phyloP scores from a whole-genome alignment of 2,113 vertebrate genomes.

The Pachyramphus minor region DNA sequence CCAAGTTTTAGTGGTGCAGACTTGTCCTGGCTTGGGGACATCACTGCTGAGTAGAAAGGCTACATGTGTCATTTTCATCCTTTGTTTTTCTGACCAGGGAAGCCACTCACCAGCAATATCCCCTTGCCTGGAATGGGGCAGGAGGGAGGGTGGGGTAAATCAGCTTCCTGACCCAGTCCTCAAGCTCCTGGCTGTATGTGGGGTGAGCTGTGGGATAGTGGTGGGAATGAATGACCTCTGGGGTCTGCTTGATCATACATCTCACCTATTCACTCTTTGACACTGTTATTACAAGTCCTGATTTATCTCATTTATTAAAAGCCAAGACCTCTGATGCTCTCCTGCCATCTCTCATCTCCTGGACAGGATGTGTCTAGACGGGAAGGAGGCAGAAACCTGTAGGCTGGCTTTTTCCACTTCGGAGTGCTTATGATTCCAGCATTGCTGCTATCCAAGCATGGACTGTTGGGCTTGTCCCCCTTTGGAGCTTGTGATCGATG shows the following conservation, averaged over 20 bases:
- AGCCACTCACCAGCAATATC: fast-evolving
- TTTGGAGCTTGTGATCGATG: neutral
- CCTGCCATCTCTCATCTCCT: neutral
- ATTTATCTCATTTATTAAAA: neutral
- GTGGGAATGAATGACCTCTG: neutral
- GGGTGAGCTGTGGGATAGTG: neutral
- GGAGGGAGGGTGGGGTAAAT: neutral
- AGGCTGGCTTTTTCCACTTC: neutral
- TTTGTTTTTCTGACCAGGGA: neutral
- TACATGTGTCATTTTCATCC: neutral
- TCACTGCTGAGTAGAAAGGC: neutral
- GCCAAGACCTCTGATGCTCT: neutral
- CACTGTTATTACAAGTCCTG: neutral
- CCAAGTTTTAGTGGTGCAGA: neutral
- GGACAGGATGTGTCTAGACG: neutral
- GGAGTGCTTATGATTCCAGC: fast-evolving
- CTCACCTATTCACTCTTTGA: neutral
- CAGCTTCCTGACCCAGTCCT: neutral
- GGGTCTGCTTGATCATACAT: neutral
- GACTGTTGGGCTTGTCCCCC: neutral
- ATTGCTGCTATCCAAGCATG: neutral
- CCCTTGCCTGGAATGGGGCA: neutral
- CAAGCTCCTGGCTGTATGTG: fast-evolving
- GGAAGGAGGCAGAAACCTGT: neutral
- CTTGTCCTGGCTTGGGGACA: neutral